Evolutionary conservation across 1,140 invertebrate genomes (phyloP), one percentile per base, ranked within the genome.

Genomic region (Pseudomyrmex pallidus): DNA sequence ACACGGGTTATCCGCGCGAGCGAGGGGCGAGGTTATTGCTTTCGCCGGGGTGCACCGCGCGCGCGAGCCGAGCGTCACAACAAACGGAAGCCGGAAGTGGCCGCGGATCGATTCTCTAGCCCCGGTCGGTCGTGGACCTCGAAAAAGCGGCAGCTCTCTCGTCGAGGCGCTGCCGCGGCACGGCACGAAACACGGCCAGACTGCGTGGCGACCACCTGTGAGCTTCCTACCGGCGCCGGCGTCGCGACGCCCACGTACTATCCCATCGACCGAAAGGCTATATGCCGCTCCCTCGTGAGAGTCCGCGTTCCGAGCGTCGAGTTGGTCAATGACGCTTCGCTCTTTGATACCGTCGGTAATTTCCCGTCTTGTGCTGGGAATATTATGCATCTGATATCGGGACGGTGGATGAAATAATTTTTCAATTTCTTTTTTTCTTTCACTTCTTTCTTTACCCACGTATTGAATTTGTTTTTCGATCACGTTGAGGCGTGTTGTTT

Each of bases 191-290:
- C 86, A 90, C 78, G 76, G 86, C 84, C 88, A 92, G 91, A 92
- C 91, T 92, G 91, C 91, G 90, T 91, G 91, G 90, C 91, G 91
- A 92, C 91, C 91, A 92, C 91, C 91, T 92, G 91, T 92, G 90
- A 92, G 85, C 91, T 87, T 91, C 89, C 61, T 85, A 56, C 82
- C 83, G 87, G 89, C 90, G 90, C 89, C 90, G 86, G 90, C 90
- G 90, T 91, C 90, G 89, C 85, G 84, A 87, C 90, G 87, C 86
- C 85, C 85, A 78, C 84, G 73, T 86, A 88, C 77, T 83, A 84
- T 85, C 70, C 5, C 87, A 89, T 89, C 87, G 87, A 89, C 87
- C 87, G 78, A 61, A 13, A 63, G 68, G 48, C 66, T 61, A 44
- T 48, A 17, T 15, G 13, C 17, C 63, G 62, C 50, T 80, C 46